Percentiles rank a stretch among this genome's conserved stretches.
phyloP scores from a whole-genome alignment of 2,888 invertebrate species.

The Spodoptera littoralis region DNA sequence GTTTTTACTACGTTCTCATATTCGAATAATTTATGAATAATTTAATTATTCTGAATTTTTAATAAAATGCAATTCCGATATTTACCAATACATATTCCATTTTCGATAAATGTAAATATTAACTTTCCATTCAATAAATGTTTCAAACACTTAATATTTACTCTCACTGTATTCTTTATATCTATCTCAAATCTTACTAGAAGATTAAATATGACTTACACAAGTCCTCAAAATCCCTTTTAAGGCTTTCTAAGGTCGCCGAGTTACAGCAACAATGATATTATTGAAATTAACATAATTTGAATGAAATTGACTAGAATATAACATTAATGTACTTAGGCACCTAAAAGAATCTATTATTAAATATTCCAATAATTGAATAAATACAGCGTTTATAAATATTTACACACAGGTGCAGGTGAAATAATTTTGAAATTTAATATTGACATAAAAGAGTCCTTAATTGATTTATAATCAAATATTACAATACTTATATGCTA shows the following conservation, averaged over 20 bases:
- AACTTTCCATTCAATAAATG: conserved; percentile 54
- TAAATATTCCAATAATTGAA: conserved; percentile 50
- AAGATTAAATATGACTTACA: conserved; percentile 48
- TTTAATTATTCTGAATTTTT: conserved; percentile 70
- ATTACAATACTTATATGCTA: conserved; percentile 41
- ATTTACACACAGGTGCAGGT: conserved; percentile 42
- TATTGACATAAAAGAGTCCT: conserved; percentile 54
- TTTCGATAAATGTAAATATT: conserved; percentile 62
- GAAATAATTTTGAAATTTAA: conserved; percentile 42
- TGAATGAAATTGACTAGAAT: conserved; percentile 82
- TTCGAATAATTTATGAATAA: conserved; percentile 62
- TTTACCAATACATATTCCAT: conserved; percentile 59
- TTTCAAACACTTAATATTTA: conserved; percentile 59
- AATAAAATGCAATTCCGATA: conserved; percentile 70
- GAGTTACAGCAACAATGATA: conserved; percentile 29
- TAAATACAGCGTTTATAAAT: conserved; percentile 47
- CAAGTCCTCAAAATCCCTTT: conserved; percentile 43
- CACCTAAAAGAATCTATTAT: conserved; percentile 62
- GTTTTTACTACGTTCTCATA: conserved; percentile 55
- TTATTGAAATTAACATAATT: conserved; percentile 57
- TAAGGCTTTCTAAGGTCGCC: conserved; percentile 55
- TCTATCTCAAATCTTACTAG: conserved; percentile 44
- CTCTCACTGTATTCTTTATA: conserved; percentile 66
- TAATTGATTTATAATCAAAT: conserved; percentile 50
- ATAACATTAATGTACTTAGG: conserved; percentile 71